Conservation (phyloP, 2,113 vertebrate species). For the Craseonycteris thonglongyai region DNA sequence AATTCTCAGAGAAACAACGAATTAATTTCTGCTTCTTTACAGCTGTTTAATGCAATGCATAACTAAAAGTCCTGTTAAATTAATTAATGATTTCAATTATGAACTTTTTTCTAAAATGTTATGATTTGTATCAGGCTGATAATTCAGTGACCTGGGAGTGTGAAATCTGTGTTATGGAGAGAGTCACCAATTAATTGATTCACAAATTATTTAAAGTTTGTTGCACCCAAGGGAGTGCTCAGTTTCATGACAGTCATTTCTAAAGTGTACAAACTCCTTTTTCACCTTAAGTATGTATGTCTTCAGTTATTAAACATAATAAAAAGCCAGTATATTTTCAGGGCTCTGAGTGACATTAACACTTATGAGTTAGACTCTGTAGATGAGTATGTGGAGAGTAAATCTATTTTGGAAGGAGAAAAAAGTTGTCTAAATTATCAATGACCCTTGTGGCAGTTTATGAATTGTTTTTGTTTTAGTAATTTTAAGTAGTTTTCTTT, state of each 20-base stretch:
- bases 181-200: constrained; percentile 98
- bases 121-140: constrained; percentile 92
- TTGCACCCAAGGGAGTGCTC: constrained; percentile 89
- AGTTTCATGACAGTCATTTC: constrained; percentile 86
- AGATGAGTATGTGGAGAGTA: background rate
- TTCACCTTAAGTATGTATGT: constrained; percentile 80
- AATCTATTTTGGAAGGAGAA: background rate
- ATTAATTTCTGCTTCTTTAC: constrained; percentile 90
- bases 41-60: constrained; percentile 92
- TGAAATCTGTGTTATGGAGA: constrained; percentile 92
- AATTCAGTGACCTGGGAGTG: constrained; percentile 90
- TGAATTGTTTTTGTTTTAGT: background rate
- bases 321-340: constrained; percentile 70
- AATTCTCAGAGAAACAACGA: constrained; percentile 81
- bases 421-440: background rate
- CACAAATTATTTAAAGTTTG: constrained; percentile 98
- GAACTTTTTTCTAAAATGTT: constrained; percentile 97
- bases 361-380: constrained; percentile 29
- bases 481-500: constrained; percentile 37
- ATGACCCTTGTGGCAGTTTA: background rate
- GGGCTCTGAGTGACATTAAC: constrained; percentile 10
- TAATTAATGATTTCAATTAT: constrained; percentile 98
- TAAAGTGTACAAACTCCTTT: constrained; percentile 85
- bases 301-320: constrained; percentile 80
- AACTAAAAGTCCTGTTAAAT: constrained; percentile 96